Base-by-base conservation (phyloP, 2,797 vertebrate genomes). In the Tauraco hartlaubi region DNA sequence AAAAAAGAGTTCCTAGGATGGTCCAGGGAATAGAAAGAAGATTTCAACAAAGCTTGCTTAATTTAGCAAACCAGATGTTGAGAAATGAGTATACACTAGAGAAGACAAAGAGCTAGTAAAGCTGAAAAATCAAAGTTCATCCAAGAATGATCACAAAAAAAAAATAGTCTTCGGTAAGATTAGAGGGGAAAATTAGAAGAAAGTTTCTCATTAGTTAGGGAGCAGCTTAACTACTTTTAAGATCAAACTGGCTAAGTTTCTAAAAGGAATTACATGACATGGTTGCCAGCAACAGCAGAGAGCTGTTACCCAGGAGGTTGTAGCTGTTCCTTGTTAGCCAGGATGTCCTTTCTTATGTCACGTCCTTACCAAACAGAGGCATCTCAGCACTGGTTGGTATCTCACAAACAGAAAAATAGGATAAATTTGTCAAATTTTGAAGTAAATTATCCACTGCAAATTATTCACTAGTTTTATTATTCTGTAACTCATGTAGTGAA, bases 381-480 rank as follows among this genome's bases (percentile, higher is more conserved):
- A 28, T 84, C 14, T 58, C 69, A 66, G 59, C 22, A 52, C 46
- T 91, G 39, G 17, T n/a, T 78, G 76, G 37, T 73, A 94, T 74
- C 90, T 62, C 51, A 78, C 39, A 81, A 92, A 83, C 43, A 85
- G 58, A 77, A 92, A 91, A 81, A 81, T 46, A 66, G 29, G 14
- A 3, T 59, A 63, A 69, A 92, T 76, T 81, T 73, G 49, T 69
- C 66, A 90, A 94, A 78, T 85, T 88, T 62, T 75, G n/a, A 85
- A 90, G 26, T 75, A 90, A 96, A 94, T 94, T 78, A 92, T 44
- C 31, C 66, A 76, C 37, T 66, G 54, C 49, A 91, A 90, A 88
- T 88, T 86, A 91, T 85, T 75, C 78, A 74, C 52, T 67, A 54
- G 66, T 73, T 96, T 92, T 92, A 93, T 91, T 93, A 74, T 92